Evolutionary conservation across 2,113 vertebrate genomes (phyloP).

Genomic region (Antigone vipio): DNA sequence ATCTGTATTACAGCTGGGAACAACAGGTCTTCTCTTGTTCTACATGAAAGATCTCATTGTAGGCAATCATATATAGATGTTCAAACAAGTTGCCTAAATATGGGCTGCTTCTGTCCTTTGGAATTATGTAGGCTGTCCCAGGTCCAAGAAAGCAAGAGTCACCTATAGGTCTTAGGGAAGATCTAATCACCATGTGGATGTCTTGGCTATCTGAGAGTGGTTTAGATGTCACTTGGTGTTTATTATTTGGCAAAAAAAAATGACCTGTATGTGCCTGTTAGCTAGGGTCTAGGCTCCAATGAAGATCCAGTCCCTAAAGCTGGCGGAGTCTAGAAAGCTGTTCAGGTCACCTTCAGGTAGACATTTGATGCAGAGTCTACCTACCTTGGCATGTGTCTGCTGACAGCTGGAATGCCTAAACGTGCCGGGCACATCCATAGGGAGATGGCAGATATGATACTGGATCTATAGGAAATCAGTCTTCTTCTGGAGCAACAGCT

Average conservation of each 20-base stretch:
- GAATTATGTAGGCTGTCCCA: neutral
- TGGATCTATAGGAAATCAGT: neutral
- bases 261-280: neutral
- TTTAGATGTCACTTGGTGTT: neutral
- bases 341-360: neutral
- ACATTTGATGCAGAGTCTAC: neutral
- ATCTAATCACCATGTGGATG: neutral
- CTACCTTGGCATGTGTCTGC: neutral
- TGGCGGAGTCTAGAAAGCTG: neutral
- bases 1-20: neutral
- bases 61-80: neutral
- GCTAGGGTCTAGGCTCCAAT: neutral
- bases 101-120: neutral
- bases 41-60: neutral
- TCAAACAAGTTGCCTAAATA: neutral
- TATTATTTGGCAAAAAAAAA: neutral
- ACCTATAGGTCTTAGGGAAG: neutral
- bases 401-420: neutral
- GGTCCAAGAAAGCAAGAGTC: neutral
- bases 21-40: accelerated
- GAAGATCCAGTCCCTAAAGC: neutral
- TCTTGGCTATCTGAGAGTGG: neutral
- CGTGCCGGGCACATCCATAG: neutral
- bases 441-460: neutral
- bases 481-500: neutral